A percentile compares a stretch with the other conserved stretches of the same genome.
phyloP scores from a whole-genome alignment of 2,888 invertebrate species.

The Sepioteuthis lessoniana region DNA sequence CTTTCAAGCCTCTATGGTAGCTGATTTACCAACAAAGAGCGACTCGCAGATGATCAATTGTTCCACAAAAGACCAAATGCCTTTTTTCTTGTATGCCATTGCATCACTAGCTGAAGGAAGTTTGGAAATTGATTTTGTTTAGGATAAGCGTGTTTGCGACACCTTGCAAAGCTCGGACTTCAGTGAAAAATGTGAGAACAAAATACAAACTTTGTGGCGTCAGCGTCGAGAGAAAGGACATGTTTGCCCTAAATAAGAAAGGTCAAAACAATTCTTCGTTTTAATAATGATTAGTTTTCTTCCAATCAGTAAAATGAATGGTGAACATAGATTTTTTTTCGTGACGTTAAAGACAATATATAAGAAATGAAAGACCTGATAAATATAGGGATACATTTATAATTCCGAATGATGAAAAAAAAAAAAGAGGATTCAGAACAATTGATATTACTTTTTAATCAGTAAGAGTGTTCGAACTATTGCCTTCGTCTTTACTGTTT shows the following conservation, averaged over 20 bases:
- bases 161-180: background rate
- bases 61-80: background rate
- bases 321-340: background rate
- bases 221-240: background rate
- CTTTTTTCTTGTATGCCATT: background rate
- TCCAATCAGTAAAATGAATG: background rate
- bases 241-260: background rate
- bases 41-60: background rate
- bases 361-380: background rate
- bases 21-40: background rate
- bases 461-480: too few species aligned
- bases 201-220: background rate
- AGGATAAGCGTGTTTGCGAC: background rate
- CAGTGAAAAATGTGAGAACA: background rate
- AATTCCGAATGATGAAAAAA: too few species aligned
- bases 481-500: too few species aligned
- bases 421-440: too few species aligned
- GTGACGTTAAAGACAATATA: background rate
- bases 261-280: background rate
- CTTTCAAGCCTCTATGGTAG: background rate
- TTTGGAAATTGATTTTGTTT: background rate
- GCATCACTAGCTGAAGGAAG: background rate
- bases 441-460: too few species aligned
- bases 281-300: background rate
- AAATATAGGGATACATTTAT: too few species aligned